Evolutionary conservation across 2,797 vertebrate species (phyloP).

Genomic region (Coreius guichenoti): DNA sequence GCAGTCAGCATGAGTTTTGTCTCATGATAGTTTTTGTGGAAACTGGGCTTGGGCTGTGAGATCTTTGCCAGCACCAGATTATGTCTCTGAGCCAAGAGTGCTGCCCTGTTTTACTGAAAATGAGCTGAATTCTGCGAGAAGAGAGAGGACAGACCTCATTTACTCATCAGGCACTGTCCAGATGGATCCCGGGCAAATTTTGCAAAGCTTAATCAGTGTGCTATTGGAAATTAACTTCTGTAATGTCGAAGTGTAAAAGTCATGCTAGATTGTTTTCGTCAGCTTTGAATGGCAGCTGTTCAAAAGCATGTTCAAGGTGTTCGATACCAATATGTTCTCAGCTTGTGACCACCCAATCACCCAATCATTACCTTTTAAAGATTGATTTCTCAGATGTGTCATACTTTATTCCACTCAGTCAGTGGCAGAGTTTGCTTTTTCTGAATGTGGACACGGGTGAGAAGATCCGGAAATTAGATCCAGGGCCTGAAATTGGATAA

Average conservation of each 20-base stretch:
- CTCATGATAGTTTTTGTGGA: slow-evolving; percentile 54
- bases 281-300: slow-evolving; percentile 46
- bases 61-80: slow-evolving; percentile 31
- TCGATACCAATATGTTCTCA: neutral
- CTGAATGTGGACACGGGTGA: neutral
- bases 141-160: slow-evolving; percentile 45
- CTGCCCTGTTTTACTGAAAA: slow-evolving; percentile 57
- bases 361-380: slow-evolving; percentile 15
- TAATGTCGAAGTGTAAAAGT: neutral
- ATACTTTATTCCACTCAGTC: neutral
- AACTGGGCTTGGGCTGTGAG: slow-evolving; percentile 52
- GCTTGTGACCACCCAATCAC: neutral
- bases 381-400: slow-evolving; percentile 4
- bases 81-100: slow-evolving; percentile 37
- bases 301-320: neutral
- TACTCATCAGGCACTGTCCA: slow-evolving; percentile 24
- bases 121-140: slow-evolving; percentile 59
- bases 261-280: neutral
- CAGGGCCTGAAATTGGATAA: neutral
- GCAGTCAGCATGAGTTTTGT: slow-evolving; percentile 61
- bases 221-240: slow-evolving; percentile 3
- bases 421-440: neutral
- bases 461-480: neutral
- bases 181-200: neutral
- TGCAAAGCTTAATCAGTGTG: slow-evolving; percentile 17